A percentile compares a stretch with the other conserved stretches of the same genome.
Conservation (phyloP, 2,113 vertebrate species). For the Pyxicephalus adspersus region DNA sequence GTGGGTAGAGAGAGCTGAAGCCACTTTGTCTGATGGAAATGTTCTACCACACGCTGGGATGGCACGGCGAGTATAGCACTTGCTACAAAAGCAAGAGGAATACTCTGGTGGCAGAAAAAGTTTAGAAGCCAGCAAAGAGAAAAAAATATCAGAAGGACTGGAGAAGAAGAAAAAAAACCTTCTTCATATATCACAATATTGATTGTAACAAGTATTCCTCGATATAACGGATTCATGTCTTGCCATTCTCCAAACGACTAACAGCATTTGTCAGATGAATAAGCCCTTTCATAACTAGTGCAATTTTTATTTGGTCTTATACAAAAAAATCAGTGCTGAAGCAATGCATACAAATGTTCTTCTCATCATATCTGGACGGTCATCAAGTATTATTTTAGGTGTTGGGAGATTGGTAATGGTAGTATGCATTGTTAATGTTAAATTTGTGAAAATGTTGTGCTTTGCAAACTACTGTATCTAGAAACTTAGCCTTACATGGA, state of each 20-base stretch:
- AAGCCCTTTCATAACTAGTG: conserved; percentile 54
- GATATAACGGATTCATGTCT: conserved; percentile 52
- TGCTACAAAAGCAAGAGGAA: conserved; percentile 54
- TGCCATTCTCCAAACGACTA: conserved; percentile 47
- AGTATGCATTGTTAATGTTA: no score
- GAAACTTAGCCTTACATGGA: no score
- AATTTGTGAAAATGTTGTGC: no score
- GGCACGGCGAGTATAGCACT: conserved; percentile 33
- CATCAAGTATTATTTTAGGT: background rate
- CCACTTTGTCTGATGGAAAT: conserved; percentile 59
- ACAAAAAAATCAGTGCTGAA: conserved; percentile 28
- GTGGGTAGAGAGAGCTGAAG: conserved; percentile 61
- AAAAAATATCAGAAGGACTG: conserved; percentile 49
- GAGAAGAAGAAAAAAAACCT: conserved; percentile 59
- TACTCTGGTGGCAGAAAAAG: conserved; percentile 53
- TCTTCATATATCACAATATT: conserved; percentile 56
- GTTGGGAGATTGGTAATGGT: background rate
- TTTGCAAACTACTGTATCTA: no score
- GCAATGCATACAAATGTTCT: conserved; percentile 47
- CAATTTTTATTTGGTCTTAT: conserved; percentile 56
- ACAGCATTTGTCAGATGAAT: conserved; percentile 53
- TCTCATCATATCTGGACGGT: conserved; percentile 18
- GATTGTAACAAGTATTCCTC: conserved; percentile 55
- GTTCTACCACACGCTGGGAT: conserved; percentile 60
- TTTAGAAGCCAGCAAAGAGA: conserved; percentile 37